Evolutionary conservation across 2,797 vertebrate genomes (phyloP), one percentile per base, ranked within the genome.

Genomic region (Phylloscopus collybita): DNA sequence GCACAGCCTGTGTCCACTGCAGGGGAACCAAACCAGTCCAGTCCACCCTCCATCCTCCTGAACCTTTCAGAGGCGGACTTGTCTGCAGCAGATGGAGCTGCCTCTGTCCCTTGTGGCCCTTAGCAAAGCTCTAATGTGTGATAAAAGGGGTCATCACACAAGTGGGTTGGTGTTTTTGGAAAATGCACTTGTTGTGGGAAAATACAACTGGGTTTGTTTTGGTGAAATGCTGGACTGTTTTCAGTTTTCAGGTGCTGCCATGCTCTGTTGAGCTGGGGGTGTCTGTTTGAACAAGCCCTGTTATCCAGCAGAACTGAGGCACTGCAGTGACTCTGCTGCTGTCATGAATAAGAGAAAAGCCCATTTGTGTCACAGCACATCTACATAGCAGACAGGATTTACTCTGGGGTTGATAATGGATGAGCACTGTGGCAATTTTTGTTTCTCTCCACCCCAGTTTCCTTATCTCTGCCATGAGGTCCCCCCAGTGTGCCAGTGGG

Each of bases 211-310:
- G 40, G 12, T 44, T 69, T 30, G 1, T 72, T 70, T 36, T 56
- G 45, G 80, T 87, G 40, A 62, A 64, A 30, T 29, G 22, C 30
- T 67, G 22, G 3, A 7, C 27, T 80, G n/a, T 30, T 89, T 75
- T 70, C 70, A 53, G 49, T 76, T 71, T 81, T 21, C 65, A 88
- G 66, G 22, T 34, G 45, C 54, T 81, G 62, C 3, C 8, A 21
- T 84, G 91, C 53, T 76, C 61, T 78, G 74, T 56, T 83, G 79
- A 80, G 47, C 61, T 93, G 84, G 74, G 59, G 92, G 13, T 95
- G 26, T 67, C 91, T 72, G 25, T 88, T 83, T 62, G 86, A 93
- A 21, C 32, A 56, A 69, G 66, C 38, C 34, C 34, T 87, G 50
- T 60, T 80, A 53, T 29, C 81, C 42, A 57, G 44, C 88, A 92